Evolutionary conservation across 2,113 vertebrate species (phyloP).

Genomic region (Hippocampus abdominalis): DNA sequence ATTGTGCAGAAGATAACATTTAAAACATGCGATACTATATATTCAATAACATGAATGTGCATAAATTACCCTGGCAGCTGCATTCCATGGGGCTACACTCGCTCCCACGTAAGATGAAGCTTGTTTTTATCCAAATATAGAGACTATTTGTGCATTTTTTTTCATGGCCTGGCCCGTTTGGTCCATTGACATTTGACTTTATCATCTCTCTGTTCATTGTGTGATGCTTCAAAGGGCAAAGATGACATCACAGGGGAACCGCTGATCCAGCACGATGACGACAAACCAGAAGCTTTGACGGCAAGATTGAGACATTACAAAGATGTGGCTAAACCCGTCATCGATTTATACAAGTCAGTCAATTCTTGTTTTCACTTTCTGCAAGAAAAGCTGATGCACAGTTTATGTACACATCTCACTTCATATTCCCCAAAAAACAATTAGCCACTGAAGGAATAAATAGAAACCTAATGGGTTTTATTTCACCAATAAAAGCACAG

Average conservation of each 20-base stretch:
- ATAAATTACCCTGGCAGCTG: too few relatives aligned
- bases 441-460: background rate
- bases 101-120: background rate
- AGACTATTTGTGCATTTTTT: background rate
- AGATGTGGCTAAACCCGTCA: conserved; percentile 90
- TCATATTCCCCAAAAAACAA: background rate
- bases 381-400: background rate
- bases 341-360: conserved; percentile 90
- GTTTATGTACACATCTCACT: background rate
- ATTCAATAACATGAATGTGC: too few relatives aligned
- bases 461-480: too few relatives aligned
- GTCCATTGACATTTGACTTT: background rate
- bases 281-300: conserved; percentile 85
- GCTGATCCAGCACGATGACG: conserved; percentile 85
- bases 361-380: background rate
- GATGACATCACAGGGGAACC: conserved; percentile 89
- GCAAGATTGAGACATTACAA: conserved; percentile 89
- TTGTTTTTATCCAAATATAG: background rate
- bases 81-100: too few relatives aligned
- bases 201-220: background rate
- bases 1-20: too few relatives aligned
- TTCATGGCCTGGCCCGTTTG: background rate
- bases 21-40: too few relatives aligned
- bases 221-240: conserved; percentile 69
- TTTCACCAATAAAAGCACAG: background rate